Base-by-base conservation (phyloP, 2,888 invertebrate species). In the Esperia sulphurella region DNA sequence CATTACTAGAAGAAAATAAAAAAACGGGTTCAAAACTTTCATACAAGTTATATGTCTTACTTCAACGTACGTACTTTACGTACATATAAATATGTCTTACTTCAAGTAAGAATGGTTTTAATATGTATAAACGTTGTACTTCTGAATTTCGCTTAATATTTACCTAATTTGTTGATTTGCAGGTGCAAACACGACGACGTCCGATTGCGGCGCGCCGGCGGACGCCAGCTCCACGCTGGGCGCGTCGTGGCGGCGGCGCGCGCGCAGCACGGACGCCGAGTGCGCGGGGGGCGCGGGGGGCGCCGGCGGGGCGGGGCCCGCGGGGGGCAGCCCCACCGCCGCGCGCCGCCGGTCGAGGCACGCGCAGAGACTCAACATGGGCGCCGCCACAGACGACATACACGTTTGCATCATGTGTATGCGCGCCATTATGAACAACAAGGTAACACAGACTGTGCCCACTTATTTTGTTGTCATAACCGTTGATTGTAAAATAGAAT, bases 341-440 rank as follows among this genome's bases (percentile, higher is more conserved):
- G 83, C 75, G 4, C 54, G 95, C 65, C 83, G 96, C 40, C 91
- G 96, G 53, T 94, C 95, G 37, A 91, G 96, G 53, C 97, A 97
- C 80, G 95, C 96, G 33, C 95, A 96, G 45, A 93, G 96, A 64
- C 90, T 97, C 58, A 97, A 97, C 79, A 97, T 97, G 97, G 97
- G 97, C 46, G 96, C 97, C 66, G 95, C 98, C 50, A 96, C 97
- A 55, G 99, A 99, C 80, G 99, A 99, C 79, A 98, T 99, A 71
- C 99, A 99, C 86, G 98, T 99, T 53, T 98, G 98, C 91, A 98
- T 99, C 71, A 96, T 98, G 95, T 99, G 99, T 79, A 94, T 99
- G 91, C 92, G 99, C 50, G 99, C 99, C 64, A 98, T 99, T 73
- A 99, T 99, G 99, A 99, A 99, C 87, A 99, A 99, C 79, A 99